Percentiles rank a stretch among this genome's conserved stretches.
Evolutionary conservation across 2,888 invertebrate species (phyloP).

Genomic region (Rotaria macrura): DNA sequence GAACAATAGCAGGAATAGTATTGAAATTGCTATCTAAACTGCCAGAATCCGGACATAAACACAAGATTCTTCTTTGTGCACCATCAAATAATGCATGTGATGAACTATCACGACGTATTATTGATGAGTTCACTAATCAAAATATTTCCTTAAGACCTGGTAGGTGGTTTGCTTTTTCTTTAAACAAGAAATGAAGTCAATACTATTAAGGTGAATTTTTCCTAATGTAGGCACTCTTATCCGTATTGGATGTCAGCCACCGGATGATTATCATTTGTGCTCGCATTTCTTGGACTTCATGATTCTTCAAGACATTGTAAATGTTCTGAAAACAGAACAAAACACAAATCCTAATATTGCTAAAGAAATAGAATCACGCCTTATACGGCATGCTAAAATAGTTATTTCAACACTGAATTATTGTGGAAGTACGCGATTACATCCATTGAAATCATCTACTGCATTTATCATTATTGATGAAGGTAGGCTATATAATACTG

Average conservation of each 20-base stretch:
- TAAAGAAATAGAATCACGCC: not conserved
- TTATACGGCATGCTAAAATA: not conserved
- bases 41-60: constrained; percentile 37
- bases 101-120: constrained; percentile 61
- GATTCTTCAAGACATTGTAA: not conserved
- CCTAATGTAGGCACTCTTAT: not conserved
- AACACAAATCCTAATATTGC: not conserved
- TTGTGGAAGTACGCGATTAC: not conserved
- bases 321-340: not conserved
- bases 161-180: not conserved
- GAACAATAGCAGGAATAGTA: constrained; percentile 65
- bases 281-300: not conserved
- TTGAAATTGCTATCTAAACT: not conserved
- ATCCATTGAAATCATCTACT: not conserved
- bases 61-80: constrained; percentile 64
- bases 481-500: not conserved
- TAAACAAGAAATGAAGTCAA: no score
- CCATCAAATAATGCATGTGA: constrained; percentile 79
- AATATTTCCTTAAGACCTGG: not conserved
- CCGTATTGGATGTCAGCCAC: not conserved
- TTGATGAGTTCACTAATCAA: constrained; percentile 43
- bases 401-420: not conserved
- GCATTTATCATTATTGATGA: not conserved
- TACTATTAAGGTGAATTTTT: not conserved
- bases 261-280: not conserved